These are phyloP conservation scores for Rhodophaea formosa DNA, from an alignment of 2,888 invertebrate species.

Conservation along the genomic window DNA sequence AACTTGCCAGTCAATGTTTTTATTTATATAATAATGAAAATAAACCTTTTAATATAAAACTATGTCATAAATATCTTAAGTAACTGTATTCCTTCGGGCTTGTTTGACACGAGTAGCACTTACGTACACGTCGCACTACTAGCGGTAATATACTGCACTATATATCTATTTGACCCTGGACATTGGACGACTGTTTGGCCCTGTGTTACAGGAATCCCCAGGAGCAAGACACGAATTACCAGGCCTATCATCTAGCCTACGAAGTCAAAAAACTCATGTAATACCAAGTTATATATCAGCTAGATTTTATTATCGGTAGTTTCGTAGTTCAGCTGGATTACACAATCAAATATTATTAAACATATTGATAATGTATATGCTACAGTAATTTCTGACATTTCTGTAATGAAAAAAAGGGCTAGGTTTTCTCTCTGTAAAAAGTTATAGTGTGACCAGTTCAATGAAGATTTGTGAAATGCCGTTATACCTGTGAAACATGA, in stretches of 20 bases:
- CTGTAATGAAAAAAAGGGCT: no score
- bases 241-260: conserved; percentile 99
- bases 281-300: conserved; percentile 78
- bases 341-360: conserved; percentile 22
- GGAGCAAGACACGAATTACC: conserved; percentile 95
- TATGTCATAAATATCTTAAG: conserved; percentile 1
- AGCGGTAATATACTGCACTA: conserved; percentile 8
- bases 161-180: conserved; percentile 23
- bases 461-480: no score
- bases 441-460: no score
- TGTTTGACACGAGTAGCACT: conserved; percentile 9
- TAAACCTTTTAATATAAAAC: conserved; percentile 1
- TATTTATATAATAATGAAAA: neutral
- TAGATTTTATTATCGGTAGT: conserved; percentile 60
- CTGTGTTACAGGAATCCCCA: conserved; percentile 92
- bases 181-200: conserved; percentile 79
- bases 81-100: conserved; percentile 4
- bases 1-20: neutral
- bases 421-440: no score
- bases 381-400: no score
- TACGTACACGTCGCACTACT: conserved; percentile 2
- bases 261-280: conserved; percentile 99
- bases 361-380: neutral
- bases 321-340: conserved; percentile 45
- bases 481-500: no score